These are phyloP conservation scores for Orchesella cincta DNA, from an alignment of 1,140 invertebrate species.

Conservation along the genomic window DNA sequence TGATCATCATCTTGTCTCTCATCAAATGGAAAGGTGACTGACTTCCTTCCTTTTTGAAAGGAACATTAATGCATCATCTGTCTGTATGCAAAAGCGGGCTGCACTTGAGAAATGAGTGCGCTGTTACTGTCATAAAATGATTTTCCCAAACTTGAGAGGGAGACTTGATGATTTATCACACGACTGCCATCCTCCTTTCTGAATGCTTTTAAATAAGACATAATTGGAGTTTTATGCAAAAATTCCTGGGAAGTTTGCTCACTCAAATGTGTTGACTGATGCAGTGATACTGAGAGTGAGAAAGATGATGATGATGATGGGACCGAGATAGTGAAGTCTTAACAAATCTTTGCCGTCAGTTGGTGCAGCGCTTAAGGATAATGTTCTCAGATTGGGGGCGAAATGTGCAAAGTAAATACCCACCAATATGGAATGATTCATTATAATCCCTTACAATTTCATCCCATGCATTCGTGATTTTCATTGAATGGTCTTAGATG, in stretches of 20 bases:
- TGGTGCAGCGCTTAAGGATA: not conserved
- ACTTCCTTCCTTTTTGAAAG: not conserved
- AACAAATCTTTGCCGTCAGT: not conserved
- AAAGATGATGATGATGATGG: no score
- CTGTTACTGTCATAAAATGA: not conserved
- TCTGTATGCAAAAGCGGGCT: not conserved
- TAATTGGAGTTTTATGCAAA: not conserved
- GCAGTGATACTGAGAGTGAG: not conserved
- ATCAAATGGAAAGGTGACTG: conserved; percentile 13
- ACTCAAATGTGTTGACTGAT: no score
- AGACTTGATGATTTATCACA: not conserved
- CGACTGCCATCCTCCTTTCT: not conserved
- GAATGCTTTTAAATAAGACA: not conserved
- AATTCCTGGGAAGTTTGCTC: no score
- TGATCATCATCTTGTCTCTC: not conserved
- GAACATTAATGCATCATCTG: not conserved
- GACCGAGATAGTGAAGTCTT: no score
- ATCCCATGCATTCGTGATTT: not conserved
- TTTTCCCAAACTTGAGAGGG: not conserved
- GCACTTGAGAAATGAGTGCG: not conserved
- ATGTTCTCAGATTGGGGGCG: not conserved
- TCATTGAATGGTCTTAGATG: not conserved
- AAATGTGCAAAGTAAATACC: not conserved
- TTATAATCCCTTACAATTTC: not conserved
- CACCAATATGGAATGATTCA: not conserved